Base-by-base conservation (phyloP, 2,888 invertebrate species). In the Trichopria drosophilae region DNA sequence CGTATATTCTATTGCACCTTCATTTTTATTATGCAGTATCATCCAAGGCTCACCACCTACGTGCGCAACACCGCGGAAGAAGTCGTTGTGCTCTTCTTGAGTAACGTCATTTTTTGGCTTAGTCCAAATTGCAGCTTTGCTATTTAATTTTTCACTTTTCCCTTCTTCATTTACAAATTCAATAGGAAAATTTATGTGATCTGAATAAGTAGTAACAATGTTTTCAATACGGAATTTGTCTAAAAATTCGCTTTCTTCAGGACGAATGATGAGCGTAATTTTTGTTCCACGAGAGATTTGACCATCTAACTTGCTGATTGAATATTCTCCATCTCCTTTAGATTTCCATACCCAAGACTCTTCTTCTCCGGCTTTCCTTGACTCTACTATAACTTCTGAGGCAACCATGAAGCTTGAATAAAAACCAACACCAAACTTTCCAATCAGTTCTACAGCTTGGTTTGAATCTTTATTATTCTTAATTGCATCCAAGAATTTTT, bases 381-480 rank as follows among this genome's bases (percentile, higher is more conserved):
- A 47, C 3, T 4, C 3, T 10, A 40, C 40, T 13, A 4, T 28
- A 3, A 40, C 28, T 18, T 16, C 7, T 4, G 4, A 3, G 6
- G 48, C 48, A 34, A 48, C 48, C 35, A 48, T 41, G 22, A 41
- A 48, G 22, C 19, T 20, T 26, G 48, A 48, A 20, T 48, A 48
- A 35, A 48, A 48, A 19, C 48, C 48, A 34, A 48, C 48, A 41
- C 48, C 48, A 48, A 48, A 49, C 23, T 49, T 12, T 9, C 49
- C 49, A 29, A 49, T 49, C 31, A 49, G 36, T 31, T 28, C 23
- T 18, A 23, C 26, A 41, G 24, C 41, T 34, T 48, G 31, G 7
- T 40, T 26, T 4, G 3, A 6, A n/a, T n/a, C n/a, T n/a, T n/a
- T n/a, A 28, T 40, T 15, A 3, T 12, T 24, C 9, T 31, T 34